Evolutionary conservation across 2,888 invertebrate genomes (phyloP).

Genomic region (Sarcophaga subvicina): DNA sequence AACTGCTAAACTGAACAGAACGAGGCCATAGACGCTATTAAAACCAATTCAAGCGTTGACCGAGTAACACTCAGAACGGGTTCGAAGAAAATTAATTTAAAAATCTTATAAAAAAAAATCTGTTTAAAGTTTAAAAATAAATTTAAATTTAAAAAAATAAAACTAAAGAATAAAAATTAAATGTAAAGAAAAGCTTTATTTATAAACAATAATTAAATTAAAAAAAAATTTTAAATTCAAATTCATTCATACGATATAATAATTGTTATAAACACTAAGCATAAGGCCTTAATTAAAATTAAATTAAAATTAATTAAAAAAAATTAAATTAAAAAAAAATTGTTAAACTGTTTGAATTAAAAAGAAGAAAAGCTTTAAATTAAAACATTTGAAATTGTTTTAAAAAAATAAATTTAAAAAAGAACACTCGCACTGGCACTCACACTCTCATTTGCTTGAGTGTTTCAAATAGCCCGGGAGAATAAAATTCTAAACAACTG

Average conservation of each 20-base stretch:
- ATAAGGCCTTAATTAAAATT: not conserved
- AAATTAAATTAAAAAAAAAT: slow-evolving; percentile 10
- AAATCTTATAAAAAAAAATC: slow-evolving; percentile 12
- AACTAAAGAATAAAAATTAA: not conserved
- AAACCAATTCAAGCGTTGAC: slow-evolving; percentile 64
- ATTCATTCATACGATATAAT: not conserved
- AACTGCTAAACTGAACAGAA: slow-evolving; percentile 34
- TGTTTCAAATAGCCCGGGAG: not conserved
- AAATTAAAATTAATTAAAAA: not conserved
- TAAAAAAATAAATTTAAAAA: not conserved
- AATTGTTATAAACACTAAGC: slow-evolving; percentile 34
- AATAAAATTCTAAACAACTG: not conserved
- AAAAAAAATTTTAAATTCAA: not conserved
- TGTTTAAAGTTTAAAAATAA: slow-evolving; percentile 9
- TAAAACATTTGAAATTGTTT: not conserved
- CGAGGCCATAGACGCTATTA: slow-evolving; percentile 62
- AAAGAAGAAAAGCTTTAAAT: not conserved
- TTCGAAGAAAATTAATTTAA: not conserved
- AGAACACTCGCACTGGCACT: not conserved
- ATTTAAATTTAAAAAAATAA: not conserved
- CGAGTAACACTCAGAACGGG: slow-evolving; percentile 58
- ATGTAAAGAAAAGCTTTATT: slow-evolving; percentile 57
- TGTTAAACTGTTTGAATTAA: slow-evolving; percentile 3
- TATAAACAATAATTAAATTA: slow-evolving; percentile 9
- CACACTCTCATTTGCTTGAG: not conserved